Evolutionary conservation across 2,888 invertebrate genomes (phyloP).

Genomic region (Nowickia ferox): DNA sequence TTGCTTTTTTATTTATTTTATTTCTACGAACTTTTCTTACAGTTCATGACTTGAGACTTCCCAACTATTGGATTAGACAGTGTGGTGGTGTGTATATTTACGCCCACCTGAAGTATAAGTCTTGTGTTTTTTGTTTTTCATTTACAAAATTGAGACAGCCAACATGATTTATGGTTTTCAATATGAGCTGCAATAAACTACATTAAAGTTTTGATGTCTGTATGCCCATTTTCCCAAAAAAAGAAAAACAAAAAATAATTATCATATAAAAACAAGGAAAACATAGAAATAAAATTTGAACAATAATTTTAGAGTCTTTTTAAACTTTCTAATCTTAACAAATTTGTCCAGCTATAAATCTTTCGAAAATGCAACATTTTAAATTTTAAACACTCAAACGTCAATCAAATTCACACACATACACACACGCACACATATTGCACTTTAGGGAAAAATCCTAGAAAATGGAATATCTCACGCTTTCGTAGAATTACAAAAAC

Average conservation of each 20-base stretch:
- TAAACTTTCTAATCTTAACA: constrained; percentile 69
- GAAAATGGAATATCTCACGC: constrained; percentile 57
- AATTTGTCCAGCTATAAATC: constrained; percentile 64
- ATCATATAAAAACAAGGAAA: not conserved
- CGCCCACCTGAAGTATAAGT: constrained; percentile 71
- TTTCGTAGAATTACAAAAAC: constrained; percentile 13
- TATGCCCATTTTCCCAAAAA: constrained; percentile 38
- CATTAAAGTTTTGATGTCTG: constrained; percentile 43
- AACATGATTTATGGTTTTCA: constrained; percentile 75
- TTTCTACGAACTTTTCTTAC: constrained; percentile 25
- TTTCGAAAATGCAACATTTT: constrained; percentile 37
- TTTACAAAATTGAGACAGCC: constrained; percentile 72
- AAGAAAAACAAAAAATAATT: not conserved
- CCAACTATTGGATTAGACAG: constrained; percentile 19
- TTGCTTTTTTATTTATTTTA: constrained; percentile 22
- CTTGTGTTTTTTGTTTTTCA: not conserved
- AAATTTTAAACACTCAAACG: constrained; percentile 47
- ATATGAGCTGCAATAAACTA: constrained; percentile 57
- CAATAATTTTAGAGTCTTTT: constrained; percentile 39
- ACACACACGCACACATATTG: not conserved
- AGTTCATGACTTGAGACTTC: not conserved
- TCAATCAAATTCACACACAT: constrained; percentile 51
- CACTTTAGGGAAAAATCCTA: constrained; percentile 25
- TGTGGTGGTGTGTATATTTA: constrained; percentile 48
- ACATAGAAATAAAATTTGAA: constrained; percentile 45